phyloP scores from a whole-genome alignment of 1,140 invertebrate genomes.

The Andricus grossulariae region DNA sequence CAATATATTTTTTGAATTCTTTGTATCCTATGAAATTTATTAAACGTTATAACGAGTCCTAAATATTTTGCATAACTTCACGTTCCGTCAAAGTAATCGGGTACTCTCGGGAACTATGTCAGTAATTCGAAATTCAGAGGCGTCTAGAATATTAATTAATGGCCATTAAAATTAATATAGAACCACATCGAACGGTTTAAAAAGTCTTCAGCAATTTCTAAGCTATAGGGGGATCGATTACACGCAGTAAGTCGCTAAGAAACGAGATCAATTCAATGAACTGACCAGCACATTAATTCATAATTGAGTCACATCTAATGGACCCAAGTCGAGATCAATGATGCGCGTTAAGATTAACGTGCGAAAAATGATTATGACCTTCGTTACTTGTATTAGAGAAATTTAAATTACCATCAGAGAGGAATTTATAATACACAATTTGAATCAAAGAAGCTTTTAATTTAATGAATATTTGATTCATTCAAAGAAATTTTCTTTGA shows the following conservation, averaged over 20 bases:
- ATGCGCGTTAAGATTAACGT: not conserved
- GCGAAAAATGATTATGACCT: not conserved
- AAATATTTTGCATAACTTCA: not conserved
- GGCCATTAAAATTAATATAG: slow-evolving; percentile 40
- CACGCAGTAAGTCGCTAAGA: not conserved
- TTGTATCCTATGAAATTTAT: too few species aligned
- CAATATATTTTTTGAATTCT: too few species aligned
- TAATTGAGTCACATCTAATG: not conserved
- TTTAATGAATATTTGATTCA: too few species aligned
- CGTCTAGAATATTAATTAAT: slow-evolving; percentile 44
- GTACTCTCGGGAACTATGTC: not conserved
- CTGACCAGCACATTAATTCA: not conserved
- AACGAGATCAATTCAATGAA: not conserved
- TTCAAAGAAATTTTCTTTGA: too few species aligned
- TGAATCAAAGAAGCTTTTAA: too few species aligned
- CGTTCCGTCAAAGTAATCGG: not conserved
- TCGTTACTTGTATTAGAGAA: not conserved
- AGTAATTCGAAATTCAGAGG: slow-evolving; percentile 12
- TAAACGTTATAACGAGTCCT: too few species aligned
- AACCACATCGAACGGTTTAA: not conserved
- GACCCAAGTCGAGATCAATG: not conserved
- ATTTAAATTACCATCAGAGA: not conserved
- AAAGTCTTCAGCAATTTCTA: not conserved
- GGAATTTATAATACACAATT: too few species aligned
- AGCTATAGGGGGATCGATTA: not conserved